Evolutionary conservation across 1,140 invertebrate species (phyloP), one percentile per base, ranked within the genome.

Genomic region (Pteromalus puparum): DNA sequence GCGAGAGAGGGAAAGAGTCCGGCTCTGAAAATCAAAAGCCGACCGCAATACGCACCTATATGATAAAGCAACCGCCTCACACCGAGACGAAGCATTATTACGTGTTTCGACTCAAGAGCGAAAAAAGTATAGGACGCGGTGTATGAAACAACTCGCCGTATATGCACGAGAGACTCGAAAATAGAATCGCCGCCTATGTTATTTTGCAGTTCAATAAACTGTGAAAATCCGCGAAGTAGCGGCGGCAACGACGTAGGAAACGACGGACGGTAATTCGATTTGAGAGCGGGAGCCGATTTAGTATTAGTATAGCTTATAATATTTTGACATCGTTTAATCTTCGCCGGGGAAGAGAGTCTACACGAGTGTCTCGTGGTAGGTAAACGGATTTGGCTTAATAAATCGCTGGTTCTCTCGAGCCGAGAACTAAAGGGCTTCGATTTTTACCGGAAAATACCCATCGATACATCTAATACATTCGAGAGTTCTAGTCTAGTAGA

Each of bases 1-100:
- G 18, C n/a, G n/a, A 81, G 48, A 53, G 4, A 53, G 48, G 12
- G 21, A n/a, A 61, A 61, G 18, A 61, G 53, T 61, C 53, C 53
- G 21, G 15, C 53, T 61, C 6, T 82, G 38, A 68, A 68, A 79
- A 79, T 79, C 30, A 68, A 68, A 68, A 42, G 18, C 61, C 6
- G 24, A 53, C 48, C 18, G 15, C 48, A 53, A 53, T 48, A 61
- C 53, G 53, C 18, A 1, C 18, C 6, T 61, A 61, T 61, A 21
- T 61, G 6, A 61, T 61, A 61, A 21, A 61, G 53, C 21, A 61
- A 61, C 13, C 48, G 18, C 42, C 3, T 10, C 12, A 5, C 42
- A 9, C 42, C 3, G 3, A 2, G 12, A 46, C 42, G 42, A 46
- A 9, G 42, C 42, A n/a, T n/a, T n/a, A 13, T 46, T 46, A 12